These are phyloP conservation scores for Cisticola juncidis DNA, from an alignment of 2,113 vertebrate species.

Conservation along the genomic window DNA sequence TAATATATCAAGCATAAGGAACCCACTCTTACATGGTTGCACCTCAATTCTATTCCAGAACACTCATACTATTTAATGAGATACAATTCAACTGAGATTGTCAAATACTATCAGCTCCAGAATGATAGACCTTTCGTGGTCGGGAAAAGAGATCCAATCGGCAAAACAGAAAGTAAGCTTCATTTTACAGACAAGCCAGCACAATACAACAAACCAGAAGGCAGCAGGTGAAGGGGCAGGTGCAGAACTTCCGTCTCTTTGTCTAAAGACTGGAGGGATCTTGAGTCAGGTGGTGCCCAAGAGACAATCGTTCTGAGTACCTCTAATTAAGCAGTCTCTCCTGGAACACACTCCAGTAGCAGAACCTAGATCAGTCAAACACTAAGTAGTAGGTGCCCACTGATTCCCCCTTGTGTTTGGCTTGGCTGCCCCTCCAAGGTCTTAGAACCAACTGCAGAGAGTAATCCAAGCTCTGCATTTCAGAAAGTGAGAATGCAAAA, in stretches of 20 bases:
- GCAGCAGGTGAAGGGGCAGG: not conserved
- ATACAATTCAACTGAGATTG: not conserved
- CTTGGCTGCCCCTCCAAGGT: not conserved
- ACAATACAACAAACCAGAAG: not conserved
- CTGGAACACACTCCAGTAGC: not conserved
- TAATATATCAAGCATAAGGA: not conserved
- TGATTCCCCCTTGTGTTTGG: rapidly evolving
- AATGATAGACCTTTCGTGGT: rapidly evolving
- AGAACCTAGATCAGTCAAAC: not conserved
- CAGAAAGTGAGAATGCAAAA: not conserved
- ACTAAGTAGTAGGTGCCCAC: rapidly evolving
- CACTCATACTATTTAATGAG: not conserved
- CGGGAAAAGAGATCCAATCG: not conserved
- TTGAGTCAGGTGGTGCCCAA: not conserved
- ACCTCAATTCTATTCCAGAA: not conserved
- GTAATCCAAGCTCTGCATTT: not conserved
- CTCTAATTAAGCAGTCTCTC: not conserved
- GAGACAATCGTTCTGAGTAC: not conserved
- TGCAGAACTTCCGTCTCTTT: not conserved
- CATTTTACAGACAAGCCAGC: not conserved
- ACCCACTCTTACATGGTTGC: not conserved
- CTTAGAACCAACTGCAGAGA: not conserved
- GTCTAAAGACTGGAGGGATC: not conserved
- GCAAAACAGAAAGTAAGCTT: not conserved
- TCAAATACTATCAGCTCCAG: not conserved